Conservation (phyloP, 1,140 invertebrate species). For the Sinella curviseta region DNA sequence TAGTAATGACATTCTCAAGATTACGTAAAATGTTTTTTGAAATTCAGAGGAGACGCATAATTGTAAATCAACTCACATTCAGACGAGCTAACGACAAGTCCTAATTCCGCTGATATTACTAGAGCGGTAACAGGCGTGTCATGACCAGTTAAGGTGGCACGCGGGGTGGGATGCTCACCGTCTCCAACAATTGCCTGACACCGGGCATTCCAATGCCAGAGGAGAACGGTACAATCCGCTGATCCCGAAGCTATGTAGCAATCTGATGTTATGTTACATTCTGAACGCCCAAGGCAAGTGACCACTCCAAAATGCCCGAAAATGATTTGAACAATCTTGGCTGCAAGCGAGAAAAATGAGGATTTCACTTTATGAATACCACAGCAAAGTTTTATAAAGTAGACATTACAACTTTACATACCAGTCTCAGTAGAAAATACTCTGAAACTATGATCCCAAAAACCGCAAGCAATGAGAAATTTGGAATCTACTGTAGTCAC, state of each 20-base stretch:
- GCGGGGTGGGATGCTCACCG: slow-evolving; percentile 87
- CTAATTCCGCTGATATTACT: slow-evolving; percentile 94
- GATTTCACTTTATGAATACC: not conserved
- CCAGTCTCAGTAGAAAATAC: slow-evolving; percentile 96
- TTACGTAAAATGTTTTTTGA: not conserved
- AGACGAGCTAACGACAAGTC: slow-evolving; percentile 93
- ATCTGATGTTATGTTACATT: slow-evolving; percentile 97
- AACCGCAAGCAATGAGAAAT: slow-evolving; percentile 96
- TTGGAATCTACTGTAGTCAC: slow-evolving; percentile 95
- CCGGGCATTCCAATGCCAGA: slow-evolving; percentile 98
- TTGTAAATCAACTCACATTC: slow-evolving; percentile 79
- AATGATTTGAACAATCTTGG: slow-evolving; percentile 96
- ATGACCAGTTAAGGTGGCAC: slow-evolving; percentile 95
- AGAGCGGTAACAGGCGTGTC: slow-evolving; percentile 92
- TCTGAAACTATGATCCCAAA: slow-evolving; percentile 99
- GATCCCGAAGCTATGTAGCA: slow-evolving; percentile 98
- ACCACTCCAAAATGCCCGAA: slow-evolving; percentile 99
- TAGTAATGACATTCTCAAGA: no score
- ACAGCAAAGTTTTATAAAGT: not conserved
- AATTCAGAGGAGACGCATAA: no score
- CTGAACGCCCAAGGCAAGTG: slow-evolving; percentile 91
- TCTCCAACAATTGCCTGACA: slow-evolving; percentile 96
- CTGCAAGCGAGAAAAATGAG: slow-evolving; percentile 62
- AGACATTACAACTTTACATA: slow-evolving; percentile 55
- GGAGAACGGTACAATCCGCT: slow-evolving; percentile 92